Evolutionary conservation across 2,797 vertebrate species (phyloP).

Genomic region (Setipinna tenuifilis): DNA sequence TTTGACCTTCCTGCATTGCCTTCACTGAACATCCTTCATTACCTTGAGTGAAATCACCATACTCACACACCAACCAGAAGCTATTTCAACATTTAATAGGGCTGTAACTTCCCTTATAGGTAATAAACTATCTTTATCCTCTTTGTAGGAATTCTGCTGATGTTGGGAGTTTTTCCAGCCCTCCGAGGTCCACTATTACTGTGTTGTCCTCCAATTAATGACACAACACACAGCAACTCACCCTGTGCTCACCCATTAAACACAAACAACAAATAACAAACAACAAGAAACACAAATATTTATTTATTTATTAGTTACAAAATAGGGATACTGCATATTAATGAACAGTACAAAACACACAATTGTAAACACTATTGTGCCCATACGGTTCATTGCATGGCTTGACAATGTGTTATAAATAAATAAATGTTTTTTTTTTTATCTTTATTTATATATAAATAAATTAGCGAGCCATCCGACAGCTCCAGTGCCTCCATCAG

Average conservation of each 20-base stretch:
- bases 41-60: constrained; percentile 49
- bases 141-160: constrained; percentile 62
- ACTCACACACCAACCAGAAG: constrained; percentile 30
- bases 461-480: not conserved
- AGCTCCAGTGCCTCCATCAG: not conserved
- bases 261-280: not conserved
- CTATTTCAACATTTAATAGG: constrained; percentile 68
- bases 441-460: not conserved
- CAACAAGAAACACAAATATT: no score
- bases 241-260: not conserved
- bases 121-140: constrained; percentile 66
- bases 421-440: no score
- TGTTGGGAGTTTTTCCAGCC: constrained; percentile 47
- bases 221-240: constrained; percentile 39
- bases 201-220: constrained; percentile 49
- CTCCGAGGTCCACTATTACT: constrained; percentile 46
- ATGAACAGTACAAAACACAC: no score
- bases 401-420: no score
- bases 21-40: constrained; percentile 61
- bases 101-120: constrained; percentile 62
- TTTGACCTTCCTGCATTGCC: constrained; percentile 60
- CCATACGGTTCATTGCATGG: no score
- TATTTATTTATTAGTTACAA: no score
- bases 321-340: no score
- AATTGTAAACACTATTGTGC: no score